Percentiles rank a stretch among this genome's conserved stretches.
Evolutionary conservation across 2,888 invertebrate species (phyloP).

Genomic region (Papilio gigon): DNA sequence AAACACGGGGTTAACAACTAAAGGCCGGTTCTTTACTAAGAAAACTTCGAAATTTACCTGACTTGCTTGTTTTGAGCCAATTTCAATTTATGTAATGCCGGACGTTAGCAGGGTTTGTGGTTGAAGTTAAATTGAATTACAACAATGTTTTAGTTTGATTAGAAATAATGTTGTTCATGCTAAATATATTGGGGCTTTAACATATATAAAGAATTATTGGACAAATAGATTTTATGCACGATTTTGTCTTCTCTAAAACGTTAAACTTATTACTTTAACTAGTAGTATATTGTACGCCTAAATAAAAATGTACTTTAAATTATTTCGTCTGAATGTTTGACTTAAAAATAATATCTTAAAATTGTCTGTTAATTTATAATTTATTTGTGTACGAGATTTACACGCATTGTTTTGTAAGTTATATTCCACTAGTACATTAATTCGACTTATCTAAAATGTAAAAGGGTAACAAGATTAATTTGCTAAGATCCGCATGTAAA

Average conservation of each 20-base stretch:
- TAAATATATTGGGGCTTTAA: too few species aligned
- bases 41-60: conserved; percentile 50
- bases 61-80: conserved; percentile 43
- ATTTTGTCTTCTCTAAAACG: too few species aligned
- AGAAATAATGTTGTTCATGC: background rate
- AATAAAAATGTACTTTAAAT: too few species aligned
- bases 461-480: conserved; percentile 39
- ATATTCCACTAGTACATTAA: background rate
- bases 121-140: background rate
- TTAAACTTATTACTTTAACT: too few species aligned
- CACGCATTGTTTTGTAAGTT: background rate
- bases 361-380: background rate
- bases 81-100: conserved; percentile 44
- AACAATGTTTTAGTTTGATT: background rate
- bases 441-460: conserved; percentile 29
- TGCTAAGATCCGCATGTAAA: conserved; percentile 35
- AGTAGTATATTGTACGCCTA: too few species aligned
- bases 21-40: conserved; percentile 49
- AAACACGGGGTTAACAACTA: conserved; percentile 54
- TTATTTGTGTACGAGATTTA: background rate
- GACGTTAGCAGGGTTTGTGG: conserved; percentile 6
- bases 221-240: too few species aligned
- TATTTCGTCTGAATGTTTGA: too few species aligned
- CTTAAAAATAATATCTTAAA: background rate
- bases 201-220: too few species aligned